Percentiles rank a stretch among this genome's conserved stretches.
Evolutionary conservation across 1,140 invertebrate genomes (phyloP).

Genomic region (Sitophilus oryzae): DNA sequence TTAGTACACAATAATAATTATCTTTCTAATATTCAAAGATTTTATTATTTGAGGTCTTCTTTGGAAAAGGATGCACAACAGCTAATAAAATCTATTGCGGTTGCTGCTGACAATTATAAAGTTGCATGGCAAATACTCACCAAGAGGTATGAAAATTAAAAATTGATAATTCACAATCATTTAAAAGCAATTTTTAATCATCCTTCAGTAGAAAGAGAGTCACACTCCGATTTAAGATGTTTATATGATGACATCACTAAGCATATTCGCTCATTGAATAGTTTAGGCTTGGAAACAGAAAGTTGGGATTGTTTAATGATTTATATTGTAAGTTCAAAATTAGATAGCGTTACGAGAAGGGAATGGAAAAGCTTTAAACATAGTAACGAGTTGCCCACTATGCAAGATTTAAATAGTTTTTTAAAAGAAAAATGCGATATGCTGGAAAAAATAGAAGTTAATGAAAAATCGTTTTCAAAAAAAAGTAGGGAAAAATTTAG

Average conservation of each 20-base stretch:
- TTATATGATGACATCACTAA: neutral
- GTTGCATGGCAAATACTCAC: constrained; percentile 1
- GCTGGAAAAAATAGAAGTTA: constrained; percentile 3
- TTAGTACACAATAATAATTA: no score
- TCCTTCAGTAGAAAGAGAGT: neutral
- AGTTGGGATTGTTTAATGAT: constrained; percentile 4
- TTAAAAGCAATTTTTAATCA: constrained; percentile 6
- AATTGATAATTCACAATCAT: constrained; percentile 2
- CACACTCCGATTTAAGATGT: neutral
- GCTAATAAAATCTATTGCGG: neutral
- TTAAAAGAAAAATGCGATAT: neutral
- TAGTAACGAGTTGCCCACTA: neutral
- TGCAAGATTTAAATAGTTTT: constrained; percentile 1
- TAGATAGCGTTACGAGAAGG: neutral
- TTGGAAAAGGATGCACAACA: neutral
- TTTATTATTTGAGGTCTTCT: constrained; percentile 1
- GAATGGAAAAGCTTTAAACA: constrained; percentile 9
- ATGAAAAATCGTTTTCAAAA: no score
- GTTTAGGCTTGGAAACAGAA: neutral
- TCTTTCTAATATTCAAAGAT: neutral
- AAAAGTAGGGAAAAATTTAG: no score
- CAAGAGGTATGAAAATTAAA: constrained; percentile 8
- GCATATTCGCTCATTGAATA: neutral
- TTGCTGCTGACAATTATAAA: neutral
- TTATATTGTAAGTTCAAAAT: constrained; percentile 6